phyloP scores from a whole-genome alignment of 2,888 invertebrate species.

The Dorcus parallelipipedus region DNA sequence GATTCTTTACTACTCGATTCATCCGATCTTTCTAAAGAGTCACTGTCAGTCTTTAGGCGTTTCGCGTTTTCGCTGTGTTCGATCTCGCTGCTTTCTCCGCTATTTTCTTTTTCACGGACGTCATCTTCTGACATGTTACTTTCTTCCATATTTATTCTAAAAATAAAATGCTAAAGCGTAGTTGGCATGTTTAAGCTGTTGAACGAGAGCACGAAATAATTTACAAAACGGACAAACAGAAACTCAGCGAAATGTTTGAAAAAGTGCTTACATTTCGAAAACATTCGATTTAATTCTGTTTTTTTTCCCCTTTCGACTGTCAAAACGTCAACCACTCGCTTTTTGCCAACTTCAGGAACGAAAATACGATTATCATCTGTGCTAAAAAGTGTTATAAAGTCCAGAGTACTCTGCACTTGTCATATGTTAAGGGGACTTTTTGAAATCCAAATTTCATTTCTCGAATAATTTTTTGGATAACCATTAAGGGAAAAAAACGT shows the following conservation, averaged over 20 bases:
- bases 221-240: too few relatives aligned
- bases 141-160: conserved; percentile 36
- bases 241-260: too few relatives aligned
- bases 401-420: too few relatives aligned
- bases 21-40: conserved; percentile 26
- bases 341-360: neutral
- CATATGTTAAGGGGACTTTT: too few relatives aligned
- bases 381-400: too few relatives aligned
- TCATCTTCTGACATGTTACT: conserved; percentile 30
- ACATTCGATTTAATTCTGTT: conserved; percentile 15
- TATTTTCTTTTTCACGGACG: conserved; percentile 14
- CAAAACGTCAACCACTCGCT: conserved; percentile 10
- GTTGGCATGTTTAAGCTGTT: neutral
- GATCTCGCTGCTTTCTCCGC: conserved; percentile 11
- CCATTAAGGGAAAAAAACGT: too few relatives aligned
- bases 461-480: too few relatives aligned
- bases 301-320: conserved; percentile 10
- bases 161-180: conserved; percentile 30
- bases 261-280: conserved; percentile 12
- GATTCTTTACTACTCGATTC: conserved; percentile 33
- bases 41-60: conserved; percentile 36
- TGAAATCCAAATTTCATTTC: too few relatives aligned
- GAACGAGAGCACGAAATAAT: too few relatives aligned
- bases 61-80: conserved; percentile 29
- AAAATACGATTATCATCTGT: neutral